These are phyloP conservation scores for Cephus spinipes DNA, from an alignment of 2,888 invertebrate species.

Conservation along the genomic window DNA sequence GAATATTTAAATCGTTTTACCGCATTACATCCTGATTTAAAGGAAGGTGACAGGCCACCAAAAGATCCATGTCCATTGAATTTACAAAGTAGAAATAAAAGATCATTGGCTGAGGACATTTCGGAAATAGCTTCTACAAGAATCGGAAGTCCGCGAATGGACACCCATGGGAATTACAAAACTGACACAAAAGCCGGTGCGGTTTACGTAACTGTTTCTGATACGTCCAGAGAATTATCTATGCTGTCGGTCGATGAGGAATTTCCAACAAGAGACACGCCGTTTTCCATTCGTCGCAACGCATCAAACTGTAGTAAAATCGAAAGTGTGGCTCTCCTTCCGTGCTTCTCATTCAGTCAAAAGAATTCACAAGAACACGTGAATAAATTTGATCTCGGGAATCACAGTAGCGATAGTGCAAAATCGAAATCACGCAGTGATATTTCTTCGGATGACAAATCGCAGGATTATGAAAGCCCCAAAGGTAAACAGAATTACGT, in stretches of 20 bases:
- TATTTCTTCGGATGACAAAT: neutral
- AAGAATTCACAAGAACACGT: conserved; percentile 3
- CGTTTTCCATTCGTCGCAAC: conserved; percentile 1
- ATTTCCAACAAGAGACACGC: conserved; percentile 23
- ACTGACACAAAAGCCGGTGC: neutral
- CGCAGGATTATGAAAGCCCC: neutral
- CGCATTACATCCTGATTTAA: conserved; percentile 35
- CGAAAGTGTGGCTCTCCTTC: conserved; percentile 10
- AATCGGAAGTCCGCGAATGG: neutral
- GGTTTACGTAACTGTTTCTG: neutral
- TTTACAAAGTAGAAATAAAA: conserved; percentile 20
- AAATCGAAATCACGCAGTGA: neutral
- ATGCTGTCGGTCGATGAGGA: conserved; percentile 9
- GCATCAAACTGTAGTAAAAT: conserved; percentile 10
- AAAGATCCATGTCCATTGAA: conserved; percentile 35
- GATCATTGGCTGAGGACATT: conserved; percentile 36
- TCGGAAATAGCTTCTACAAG: conserved; percentile 31
- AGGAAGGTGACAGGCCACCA: conserved; percentile 33
- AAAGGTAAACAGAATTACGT: conserved; percentile 20
- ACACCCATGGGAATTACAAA: neutral
- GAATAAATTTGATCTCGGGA: neutral
- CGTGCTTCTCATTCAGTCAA: conserved; percentile 27
- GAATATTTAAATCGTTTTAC: conserved; percentile 28
- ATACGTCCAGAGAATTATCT: conserved; percentile 16
- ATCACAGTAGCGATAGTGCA: neutral